Evolutionary conservation across 1,140 invertebrate genomes (phyloP).

Genomic region (Cylas formicarius): DNA sequence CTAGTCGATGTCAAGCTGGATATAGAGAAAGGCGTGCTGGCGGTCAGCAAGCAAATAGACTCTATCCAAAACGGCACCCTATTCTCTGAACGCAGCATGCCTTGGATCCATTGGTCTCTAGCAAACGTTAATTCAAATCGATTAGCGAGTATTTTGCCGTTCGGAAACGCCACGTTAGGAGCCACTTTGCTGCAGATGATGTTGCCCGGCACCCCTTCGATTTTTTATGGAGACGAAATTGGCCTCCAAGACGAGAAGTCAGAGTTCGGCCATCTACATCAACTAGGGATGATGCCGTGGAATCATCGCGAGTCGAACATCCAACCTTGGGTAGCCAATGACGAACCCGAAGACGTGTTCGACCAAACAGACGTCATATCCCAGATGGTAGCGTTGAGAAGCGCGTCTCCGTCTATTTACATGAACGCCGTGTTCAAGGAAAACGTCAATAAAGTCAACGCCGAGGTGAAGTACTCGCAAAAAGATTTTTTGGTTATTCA

Average conservation of each 20-base stretch:
- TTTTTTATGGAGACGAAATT: slow-evolving; percentile 79
- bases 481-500: slow-evolving; percentile 63
- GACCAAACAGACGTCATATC: slow-evolving; percentile 46
- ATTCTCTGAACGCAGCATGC: slow-evolving; percentile 52
- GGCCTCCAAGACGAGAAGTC: slow-evolving; percentile 51
- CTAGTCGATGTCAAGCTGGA: slow-evolving; percentile 62
- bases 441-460: slow-evolving; percentile 52
- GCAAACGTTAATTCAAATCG: slow-evolving; percentile 53
- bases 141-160: slow-evolving; percentile 47
- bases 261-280: slow-evolving; percentile 56
- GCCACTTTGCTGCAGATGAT: slow-evolving; percentile 61
- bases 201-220: slow-evolving; percentile 69
- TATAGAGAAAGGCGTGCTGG: slow-evolving; percentile 49
- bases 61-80: slow-evolving; percentile 49
- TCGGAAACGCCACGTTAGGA: slow-evolving; percentile 55
- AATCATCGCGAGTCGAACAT: slow-evolving; percentile 35
- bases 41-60: slow-evolving; percentile 52
- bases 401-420: slow-evolving; percentile 59
- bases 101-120: slow-evolving; percentile 73
- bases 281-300: slow-evolving; percentile 61
- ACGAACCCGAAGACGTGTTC: slow-evolving; percentile 40
- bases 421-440: slow-evolving; percentile 59
- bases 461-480: slow-evolving; percentile 53
- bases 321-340: slow-evolving; percentile 52
- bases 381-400: slow-evolving; percentile 50